Percentiles rank a stretch among this genome's conserved stretches.
Conservation (phyloP, 2,797 vertebrate species). For the Scomberomorus guttatus region DNA sequence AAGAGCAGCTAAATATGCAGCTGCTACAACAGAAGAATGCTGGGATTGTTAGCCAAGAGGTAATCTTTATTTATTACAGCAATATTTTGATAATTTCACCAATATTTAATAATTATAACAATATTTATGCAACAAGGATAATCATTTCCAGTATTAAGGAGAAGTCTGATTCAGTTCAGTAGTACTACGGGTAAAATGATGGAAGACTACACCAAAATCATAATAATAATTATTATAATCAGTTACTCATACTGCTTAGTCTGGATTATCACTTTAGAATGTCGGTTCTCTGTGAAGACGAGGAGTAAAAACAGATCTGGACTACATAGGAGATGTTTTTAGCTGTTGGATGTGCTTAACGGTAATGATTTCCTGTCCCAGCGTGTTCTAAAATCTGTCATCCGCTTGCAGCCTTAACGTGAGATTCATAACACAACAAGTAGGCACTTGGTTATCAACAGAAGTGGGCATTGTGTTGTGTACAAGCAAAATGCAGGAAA, state of each 20-base stretch:
- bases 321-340: conserved; percentile 19
- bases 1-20: conserved; percentile 98
- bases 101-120: conserved; percentile 49
- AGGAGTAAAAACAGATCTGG: neutral
- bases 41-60: conserved; percentile 97
- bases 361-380: conserved; percentile 6
- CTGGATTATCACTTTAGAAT: neutral
- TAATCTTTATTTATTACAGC: conserved; percentile 70
- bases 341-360: neutral
- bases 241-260: neutral
- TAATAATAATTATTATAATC: neutral
- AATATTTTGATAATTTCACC: conserved; percentile 5
- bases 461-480: too few relatives aligned
- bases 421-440: conserved; percentile 3
- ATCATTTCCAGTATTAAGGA: neutral
- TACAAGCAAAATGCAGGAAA: neutral
- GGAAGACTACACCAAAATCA: neutral
- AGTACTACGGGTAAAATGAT: neutral
- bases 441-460: too few relatives aligned
- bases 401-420: neutral
- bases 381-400: neutral
- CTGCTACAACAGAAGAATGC: conserved; percentile 98
- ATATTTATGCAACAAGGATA: conserved; percentile 1
- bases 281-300: neutral
- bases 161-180: neutral